phyloP scores from a whole-genome alignment of 1,140 invertebrate species.

The Listronotus oregonensis region DNA sequence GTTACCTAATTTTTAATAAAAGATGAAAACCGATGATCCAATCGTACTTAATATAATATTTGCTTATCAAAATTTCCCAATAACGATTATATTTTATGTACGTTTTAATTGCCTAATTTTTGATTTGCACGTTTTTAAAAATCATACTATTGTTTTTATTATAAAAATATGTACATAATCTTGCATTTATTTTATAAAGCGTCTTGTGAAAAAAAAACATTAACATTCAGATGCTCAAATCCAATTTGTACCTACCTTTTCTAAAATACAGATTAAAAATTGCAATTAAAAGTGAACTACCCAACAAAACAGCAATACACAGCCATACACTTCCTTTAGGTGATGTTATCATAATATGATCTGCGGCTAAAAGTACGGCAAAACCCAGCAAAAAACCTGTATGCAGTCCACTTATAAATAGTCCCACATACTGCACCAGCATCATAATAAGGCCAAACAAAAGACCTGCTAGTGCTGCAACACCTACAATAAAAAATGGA shows the following conservation, averaged over 20 bases:
- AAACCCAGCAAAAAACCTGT: slow-evolving; percentile 72
- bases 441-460: slow-evolving; percentile 80
- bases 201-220: no score
- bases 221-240: no score
- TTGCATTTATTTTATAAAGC: no score
- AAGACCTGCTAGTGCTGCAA: slow-evolving; percentile 74
- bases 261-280: slow-evolving; percentile 76
- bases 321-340: slow-evolving; percentile 66
- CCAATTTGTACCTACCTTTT: slow-evolving; percentile 62
- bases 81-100: no score
- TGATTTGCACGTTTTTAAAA: no score
- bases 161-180: no score
- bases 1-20: no score
- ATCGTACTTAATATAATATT: no score
- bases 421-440: slow-evolving; percentile 81
- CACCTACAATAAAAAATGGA: slow-evolving; percentile 57
- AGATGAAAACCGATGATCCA: no score
- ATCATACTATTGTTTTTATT: no score
- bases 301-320: slow-evolving; percentile 69
- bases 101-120: no score
- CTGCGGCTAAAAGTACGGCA: slow-evolving; percentile 62
- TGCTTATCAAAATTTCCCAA: no score
- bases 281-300: slow-evolving; percentile 70
- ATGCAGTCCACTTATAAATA: slow-evolving; percentile 84
- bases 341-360: slow-evolving; percentile 61